Evolutionary conservation across 2,113 vertebrate species (phyloP).

Genomic region (Zosterops pallidus): DNA sequence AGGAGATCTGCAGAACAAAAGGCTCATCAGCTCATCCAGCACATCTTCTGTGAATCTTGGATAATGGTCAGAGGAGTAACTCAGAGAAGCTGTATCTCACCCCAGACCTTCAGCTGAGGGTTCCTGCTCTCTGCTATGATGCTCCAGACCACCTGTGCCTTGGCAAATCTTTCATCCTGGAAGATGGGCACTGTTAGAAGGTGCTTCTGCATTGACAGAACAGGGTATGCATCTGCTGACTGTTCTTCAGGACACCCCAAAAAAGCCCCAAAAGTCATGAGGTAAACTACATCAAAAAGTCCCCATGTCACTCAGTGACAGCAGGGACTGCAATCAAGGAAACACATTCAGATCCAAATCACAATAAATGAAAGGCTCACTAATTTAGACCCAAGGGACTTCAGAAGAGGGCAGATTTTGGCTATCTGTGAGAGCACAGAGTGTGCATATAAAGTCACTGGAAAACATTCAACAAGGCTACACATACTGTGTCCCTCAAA

Average conservation of each 20-base stretch:
- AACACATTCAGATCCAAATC: slow-evolving; percentile 27
- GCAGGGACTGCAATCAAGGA: background rate
- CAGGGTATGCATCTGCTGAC: background rate
- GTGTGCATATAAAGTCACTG: slow-evolving; percentile 25
- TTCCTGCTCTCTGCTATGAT: background rate
- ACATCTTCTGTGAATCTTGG: background rate
- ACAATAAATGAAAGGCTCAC: background rate
- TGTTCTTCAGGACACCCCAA: background rate
- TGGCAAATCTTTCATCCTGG: background rate
- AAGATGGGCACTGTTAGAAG: background rate
- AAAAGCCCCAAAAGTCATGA: background rate
- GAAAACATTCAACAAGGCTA: background rate
- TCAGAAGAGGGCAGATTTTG: slow-evolving; percentile 31
- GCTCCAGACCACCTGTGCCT: background rate
- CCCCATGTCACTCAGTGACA: background rate
- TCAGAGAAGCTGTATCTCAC: background rate
- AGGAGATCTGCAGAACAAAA: background rate
- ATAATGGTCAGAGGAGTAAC: background rate
- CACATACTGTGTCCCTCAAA: background rate
- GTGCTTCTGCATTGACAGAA: background rate
- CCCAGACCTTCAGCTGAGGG: background rate
- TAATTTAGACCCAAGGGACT: slow-evolving; percentile 42
- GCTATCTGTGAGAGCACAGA: background rate
- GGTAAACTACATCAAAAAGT: background rate
- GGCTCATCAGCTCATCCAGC: background rate